These are phyloP conservation scores for Latrodectus elegans DNA, from an alignment of 2,888 invertebrate species.

Conservation along the genomic window DNA sequence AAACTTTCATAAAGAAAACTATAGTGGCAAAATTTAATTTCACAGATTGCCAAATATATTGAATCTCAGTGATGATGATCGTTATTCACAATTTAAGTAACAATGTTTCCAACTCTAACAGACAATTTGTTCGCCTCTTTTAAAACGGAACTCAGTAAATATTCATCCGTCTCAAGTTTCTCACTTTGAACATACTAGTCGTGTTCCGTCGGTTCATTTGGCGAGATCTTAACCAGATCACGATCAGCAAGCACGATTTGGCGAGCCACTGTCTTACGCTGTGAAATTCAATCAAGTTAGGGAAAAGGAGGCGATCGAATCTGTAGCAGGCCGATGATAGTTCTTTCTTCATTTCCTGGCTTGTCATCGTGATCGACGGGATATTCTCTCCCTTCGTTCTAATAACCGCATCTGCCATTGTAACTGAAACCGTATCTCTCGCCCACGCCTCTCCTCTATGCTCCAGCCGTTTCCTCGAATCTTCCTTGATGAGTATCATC, in stretches of 20 bases:
- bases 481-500: conserved; percentile 3
- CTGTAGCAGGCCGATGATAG: neutral
- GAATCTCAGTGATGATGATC: too few relatives aligned
- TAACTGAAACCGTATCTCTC: neutral
- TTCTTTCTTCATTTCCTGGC: neutral
- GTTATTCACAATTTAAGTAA: too few relatives aligned
- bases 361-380: neutral
- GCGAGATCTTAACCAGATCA: neutral
- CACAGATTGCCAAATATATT: too few relatives aligned
- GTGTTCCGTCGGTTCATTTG: neutral
- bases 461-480: neutral
- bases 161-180: too few relatives aligned
- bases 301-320: neutral
- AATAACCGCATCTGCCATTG: conserved; percentile 5
- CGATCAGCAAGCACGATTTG: neutral
- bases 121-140: too few relatives aligned
- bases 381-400: neutral
- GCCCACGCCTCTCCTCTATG: neutral
- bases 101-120: too few relatives aligned
- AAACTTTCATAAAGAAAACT: too few relatives aligned
- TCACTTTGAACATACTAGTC: too few relatives aligned
- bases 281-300: neutral
- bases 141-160: too few relatives aligned
- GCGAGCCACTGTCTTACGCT: neutral
- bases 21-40: too few relatives aligned